phyloP scores from a whole-genome alignment of 1,140 invertebrate genomes.

The Euschistus heros region DNA sequence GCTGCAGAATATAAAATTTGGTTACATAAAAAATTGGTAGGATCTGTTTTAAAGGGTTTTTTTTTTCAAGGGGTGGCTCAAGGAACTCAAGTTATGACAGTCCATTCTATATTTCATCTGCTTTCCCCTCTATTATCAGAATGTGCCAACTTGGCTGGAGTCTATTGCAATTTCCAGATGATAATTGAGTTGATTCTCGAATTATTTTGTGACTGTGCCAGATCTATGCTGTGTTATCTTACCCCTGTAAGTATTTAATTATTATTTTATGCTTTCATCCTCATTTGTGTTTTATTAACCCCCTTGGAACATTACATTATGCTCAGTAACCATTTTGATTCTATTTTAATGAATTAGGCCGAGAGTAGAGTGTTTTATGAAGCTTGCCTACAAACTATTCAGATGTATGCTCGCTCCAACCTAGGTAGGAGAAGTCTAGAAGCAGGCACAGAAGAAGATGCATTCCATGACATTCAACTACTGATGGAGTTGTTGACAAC shows the following conservation, averaged over 20 bases:
- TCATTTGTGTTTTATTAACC: background rate
- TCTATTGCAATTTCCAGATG: slow-evolving; percentile 73
- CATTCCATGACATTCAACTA: slow-evolving; percentile 57
- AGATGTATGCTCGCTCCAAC: slow-evolving; percentile 62
- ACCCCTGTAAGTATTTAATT: slow-evolving; percentile 38
- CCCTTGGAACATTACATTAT: background rate
- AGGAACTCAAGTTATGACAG: slow-evolving; percentile 45
- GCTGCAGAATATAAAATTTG: too few relatives aligned
- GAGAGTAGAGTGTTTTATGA: slow-evolving; percentile 43
- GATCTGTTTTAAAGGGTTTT: too few relatives aligned
- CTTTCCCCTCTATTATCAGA: slow-evolving; percentile 51
- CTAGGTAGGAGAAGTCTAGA: slow-evolving; percentile 42
- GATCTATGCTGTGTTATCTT: slow-evolving; percentile 55
- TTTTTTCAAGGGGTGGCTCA: slow-evolving; percentile 43
- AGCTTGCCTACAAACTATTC: slow-evolving; percentile 47
- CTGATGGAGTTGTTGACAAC: slow-evolving; percentile 60
- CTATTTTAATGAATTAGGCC: background rate
- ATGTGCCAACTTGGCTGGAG: slow-evolving; percentile 51
- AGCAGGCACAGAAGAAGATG: slow-evolving; percentile 54
- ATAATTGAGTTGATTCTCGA: slow-evolving; percentile 69
- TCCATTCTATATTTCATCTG: slow-evolving; percentile 51
- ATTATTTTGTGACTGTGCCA: slow-evolving; percentile 58
- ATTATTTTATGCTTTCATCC: background rate
- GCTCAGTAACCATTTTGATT: background rate
- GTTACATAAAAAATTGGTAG: too few relatives aligned